A percentile compares a stretch with the other conserved stretches of the same genome.
These are phyloP conservation scores for Cheirogaleus medius DNA, from an alignment of 2,113 vertebrate genomes.

Conservation along the genomic window DNA sequence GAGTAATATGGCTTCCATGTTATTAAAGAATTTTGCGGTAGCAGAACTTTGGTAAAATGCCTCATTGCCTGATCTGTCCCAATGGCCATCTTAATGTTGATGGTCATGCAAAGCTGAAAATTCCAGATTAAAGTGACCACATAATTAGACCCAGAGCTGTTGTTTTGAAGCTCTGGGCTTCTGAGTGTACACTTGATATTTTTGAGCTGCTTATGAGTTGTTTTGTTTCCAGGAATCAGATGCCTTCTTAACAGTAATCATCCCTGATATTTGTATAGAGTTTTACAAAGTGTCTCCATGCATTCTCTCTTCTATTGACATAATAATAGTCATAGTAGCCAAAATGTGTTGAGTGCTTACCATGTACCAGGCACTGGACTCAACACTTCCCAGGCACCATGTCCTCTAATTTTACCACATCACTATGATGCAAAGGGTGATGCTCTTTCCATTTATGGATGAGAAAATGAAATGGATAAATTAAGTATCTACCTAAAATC, in stretches of 20 bases:
- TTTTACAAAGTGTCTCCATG: not conserved
- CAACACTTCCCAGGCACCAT: not conserved
- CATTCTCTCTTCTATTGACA: not conserved
- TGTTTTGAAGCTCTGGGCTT: not conserved
- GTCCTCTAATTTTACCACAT: not conserved
- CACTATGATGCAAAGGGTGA: not conserved
- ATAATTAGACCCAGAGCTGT: not conserved
- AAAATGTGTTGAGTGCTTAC: not conserved
- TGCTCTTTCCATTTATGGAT: not conserved
- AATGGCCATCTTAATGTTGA: not conserved
- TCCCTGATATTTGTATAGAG: not conserved
- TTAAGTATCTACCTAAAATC: not conserved
- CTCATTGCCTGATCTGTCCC: slow-evolving; percentile 20
- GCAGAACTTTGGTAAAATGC: slow-evolving; percentile 51
- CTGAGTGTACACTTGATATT: not conserved
- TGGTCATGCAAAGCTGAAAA: slow-evolving; percentile 23
- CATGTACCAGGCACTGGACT: not conserved
- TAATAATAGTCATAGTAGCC: not conserved
- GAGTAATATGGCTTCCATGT: not conserved
- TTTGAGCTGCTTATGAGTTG: not conserved
- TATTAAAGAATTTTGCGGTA: slow-evolving; percentile 17
- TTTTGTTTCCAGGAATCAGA: not conserved
- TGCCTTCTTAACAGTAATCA: not conserved
- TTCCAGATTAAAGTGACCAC: not conserved
- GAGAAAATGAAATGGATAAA: not conserved